Evolutionary conservation across 2,888 invertebrate genomes (phyloP).

Genomic region (Amorpha juglandis): DNA sequence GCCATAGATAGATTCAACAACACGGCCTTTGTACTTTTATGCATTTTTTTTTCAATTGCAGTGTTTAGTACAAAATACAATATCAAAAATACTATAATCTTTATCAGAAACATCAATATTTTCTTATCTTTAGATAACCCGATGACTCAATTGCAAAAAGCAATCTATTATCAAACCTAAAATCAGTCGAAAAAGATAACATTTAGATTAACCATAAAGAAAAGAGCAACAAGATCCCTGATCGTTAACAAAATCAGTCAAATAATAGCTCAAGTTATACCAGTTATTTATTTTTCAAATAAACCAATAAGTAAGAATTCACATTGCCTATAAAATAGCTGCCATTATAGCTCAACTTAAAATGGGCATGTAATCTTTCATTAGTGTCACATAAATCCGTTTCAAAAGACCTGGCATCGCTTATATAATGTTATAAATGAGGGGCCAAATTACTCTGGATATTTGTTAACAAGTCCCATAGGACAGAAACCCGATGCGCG

Average conservation of each 20-base stretch:
- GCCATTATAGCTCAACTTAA: neutral
- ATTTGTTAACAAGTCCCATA: slow-evolving; percentile 54
- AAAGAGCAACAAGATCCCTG: neutral
- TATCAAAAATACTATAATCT: neutral
- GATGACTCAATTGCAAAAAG: neutral
- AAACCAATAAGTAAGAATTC: neutral
- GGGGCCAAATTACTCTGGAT: slow-evolving; percentile 38
- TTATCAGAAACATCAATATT: slow-evolving; percentile 10
- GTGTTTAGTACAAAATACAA: no score
- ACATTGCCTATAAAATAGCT: neutral
- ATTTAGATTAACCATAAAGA: neutral
- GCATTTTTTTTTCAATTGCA: no score
- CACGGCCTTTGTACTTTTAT: no score
- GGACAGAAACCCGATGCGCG: slow-evolving; percentile 66
- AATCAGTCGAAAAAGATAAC: neutral
- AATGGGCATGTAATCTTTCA: neutral
- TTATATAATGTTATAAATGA: neutral
- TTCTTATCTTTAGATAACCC: neutral
- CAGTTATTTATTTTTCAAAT: neutral
- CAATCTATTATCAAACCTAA: neutral
- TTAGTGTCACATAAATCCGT: slow-evolving; percentile 6
- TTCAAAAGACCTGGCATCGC: neutral
- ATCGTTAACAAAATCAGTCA: neutral
- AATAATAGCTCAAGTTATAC: slow-evolving; percentile 5
- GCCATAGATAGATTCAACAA: no score